Conservation (phyloP, 2,113 vertebrate species). For the Laticauda colubrina region DNA sequence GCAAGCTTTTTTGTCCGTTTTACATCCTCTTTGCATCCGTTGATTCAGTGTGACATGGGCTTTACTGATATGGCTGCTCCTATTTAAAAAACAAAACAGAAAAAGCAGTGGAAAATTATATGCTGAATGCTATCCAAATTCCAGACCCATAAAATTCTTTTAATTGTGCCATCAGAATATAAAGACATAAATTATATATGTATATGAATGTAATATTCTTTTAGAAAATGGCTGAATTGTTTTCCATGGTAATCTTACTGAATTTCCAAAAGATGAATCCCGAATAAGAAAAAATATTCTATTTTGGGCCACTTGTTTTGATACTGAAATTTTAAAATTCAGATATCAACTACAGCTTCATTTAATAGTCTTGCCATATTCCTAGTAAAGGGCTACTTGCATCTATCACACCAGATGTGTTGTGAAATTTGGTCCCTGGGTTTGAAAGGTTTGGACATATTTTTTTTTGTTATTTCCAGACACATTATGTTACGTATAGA, state of each 20-base stretch:
- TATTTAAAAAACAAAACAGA: neutral
- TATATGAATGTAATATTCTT: neutral
- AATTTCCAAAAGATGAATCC: neutral
- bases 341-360: neutral
- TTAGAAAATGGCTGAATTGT: neutral
- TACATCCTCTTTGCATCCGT: too few relatives aligned
- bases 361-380: neutral
- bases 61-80: neutral
- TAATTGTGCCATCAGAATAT: neutral
- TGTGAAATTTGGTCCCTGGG: neutral
- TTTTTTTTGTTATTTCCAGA: neutral
- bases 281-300: neutral
- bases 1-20: too few relatives aligned
- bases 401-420: neutral
- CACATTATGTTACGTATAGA: neutral
- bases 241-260: neutral
- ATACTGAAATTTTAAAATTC: neutral
- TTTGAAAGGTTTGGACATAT: neutral
- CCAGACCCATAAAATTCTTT: neutral
- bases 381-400: neutral
- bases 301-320: neutral
- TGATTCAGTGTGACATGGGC: too few relatives aligned
- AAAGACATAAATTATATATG: slow-evolving; percentile 1
- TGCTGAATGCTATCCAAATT: neutral
- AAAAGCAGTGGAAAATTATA: neutral